These are phyloP conservation scores for Rhegmatorhina hoffmannsi DNA, from an alignment of 2,113 vertebrate genomes.

Conservation along the genomic window DNA sequence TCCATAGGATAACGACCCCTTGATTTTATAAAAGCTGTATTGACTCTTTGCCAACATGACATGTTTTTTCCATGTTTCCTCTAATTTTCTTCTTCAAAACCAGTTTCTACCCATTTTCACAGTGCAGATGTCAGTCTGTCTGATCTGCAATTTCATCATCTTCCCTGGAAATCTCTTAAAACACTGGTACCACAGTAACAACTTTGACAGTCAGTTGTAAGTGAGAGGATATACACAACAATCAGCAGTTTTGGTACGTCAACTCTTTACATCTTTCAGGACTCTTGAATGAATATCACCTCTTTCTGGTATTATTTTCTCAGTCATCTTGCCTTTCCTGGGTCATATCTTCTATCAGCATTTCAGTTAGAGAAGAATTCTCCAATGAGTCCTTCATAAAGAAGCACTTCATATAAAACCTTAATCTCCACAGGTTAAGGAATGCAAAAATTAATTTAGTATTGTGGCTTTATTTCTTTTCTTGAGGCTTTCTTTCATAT, in stretches of 20 bases:
- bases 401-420: background rate
- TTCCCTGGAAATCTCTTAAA: slow-evolving; percentile 28
- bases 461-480: background rate
- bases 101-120: slow-evolving; percentile 23
- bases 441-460: background rate
- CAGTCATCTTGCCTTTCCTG: background rate
- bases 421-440: background rate
- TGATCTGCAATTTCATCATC: slow-evolving; percentile 12
- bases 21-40: background rate
- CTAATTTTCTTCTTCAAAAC: slow-evolving; percentile 24
- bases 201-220: background rate
- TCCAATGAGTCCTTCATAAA: background rate
- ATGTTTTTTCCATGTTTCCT: background rate
- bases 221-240: slow-evolving; percentile 26
- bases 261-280: background rate
- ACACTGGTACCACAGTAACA: slow-evolving; percentile 13
- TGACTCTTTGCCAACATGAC: background rate
- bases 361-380: background rate
- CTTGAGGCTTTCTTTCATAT: background rate
- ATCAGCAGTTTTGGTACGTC: background rate
- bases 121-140: slow-evolving; percentile 32
- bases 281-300: background rate
- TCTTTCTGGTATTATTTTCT: background rate
- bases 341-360: background rate
- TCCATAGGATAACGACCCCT: background rate